Percentiles rank a stretch among this genome's conserved stretches.
Evolutionary conservation across 1,140 invertebrate genomes (phyloP).

Genomic region (Monochamus saltuarius): DNA sequence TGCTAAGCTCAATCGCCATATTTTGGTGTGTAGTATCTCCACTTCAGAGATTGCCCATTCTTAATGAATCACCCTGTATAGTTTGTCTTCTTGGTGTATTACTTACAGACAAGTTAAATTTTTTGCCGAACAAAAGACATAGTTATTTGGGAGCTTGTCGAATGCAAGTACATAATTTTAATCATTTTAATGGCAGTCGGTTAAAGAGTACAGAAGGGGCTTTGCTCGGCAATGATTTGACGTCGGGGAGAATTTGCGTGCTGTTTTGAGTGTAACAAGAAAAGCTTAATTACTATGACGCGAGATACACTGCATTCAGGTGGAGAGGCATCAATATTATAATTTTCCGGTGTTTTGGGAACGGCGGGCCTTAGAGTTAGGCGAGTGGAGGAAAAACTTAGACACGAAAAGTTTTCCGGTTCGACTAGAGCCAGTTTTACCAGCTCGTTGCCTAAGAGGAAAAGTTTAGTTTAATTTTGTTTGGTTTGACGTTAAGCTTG

Average conservation of each 20-base stretch:
- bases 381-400: conserved; percentile 46
- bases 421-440: conserved; percentile 44
- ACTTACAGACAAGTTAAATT: no score
- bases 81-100: no score
- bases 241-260: conserved; percentile 6
- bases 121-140: no score
- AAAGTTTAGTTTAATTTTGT: conserved; percentile 54
- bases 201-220: no score
- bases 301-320: conserved; percentile 38
- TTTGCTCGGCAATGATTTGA: no score
- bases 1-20: no score
- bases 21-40: no score
- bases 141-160: no score
- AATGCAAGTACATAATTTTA: no score
- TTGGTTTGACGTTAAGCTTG: conserved; percentile 53
- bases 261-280: conserved; percentile 13
- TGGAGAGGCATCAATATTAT: conserved; percentile 49
- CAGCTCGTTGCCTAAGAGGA: conserved; percentile 50
- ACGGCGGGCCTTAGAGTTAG: conserved; percentile 41
- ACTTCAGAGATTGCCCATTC: no score
- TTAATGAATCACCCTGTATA: no score
- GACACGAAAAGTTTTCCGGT: conserved; percentile 48
- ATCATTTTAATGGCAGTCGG: no score
- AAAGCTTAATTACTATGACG: conserved; percentile 36
- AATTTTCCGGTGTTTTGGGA: conserved; percentile 49